These are phyloP conservation scores for Sesia bembeciformis DNA, from an alignment of 2,888 invertebrate genomes.

Conservation along the genomic window DNA sequence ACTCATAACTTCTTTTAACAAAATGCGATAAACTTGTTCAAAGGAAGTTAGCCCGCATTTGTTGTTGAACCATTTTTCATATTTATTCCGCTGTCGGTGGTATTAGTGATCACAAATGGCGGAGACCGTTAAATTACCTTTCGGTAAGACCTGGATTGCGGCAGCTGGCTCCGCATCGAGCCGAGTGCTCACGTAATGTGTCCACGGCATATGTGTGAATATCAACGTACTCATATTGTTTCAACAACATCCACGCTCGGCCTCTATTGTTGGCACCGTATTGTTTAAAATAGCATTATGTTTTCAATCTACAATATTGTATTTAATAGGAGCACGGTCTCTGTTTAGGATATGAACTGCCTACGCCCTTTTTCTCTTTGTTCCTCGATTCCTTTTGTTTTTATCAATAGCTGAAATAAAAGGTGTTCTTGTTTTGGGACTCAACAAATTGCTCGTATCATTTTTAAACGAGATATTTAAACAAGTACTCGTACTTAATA, in stretches of 20 bases:
- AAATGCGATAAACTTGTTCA: no score
- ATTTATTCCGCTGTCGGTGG: not conserved
- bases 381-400: no score
- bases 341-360: not conserved
- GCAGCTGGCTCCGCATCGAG: constrained; percentile 34
- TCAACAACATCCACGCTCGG: constrained; percentile 3
- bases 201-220: constrained; percentile 42
- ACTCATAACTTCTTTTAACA: not conserved
- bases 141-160: constrained; percentile 56
- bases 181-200: constrained; percentile 40
- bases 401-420: no score
- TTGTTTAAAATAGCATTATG: not conserved
- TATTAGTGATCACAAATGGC: constrained; percentile 28
- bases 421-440: no score
- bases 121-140: constrained; percentile 51
- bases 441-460: no score
- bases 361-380: no score
- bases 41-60: no score
- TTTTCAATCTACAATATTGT: not conserved
- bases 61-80: no score
- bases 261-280: not conserved
- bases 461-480: no score
- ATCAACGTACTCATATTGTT: constrained; percentile 36
- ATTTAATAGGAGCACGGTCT: not conserved
- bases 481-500: no score